phyloP scores from a whole-genome alignment of 1,140 invertebrate genomes.

The Cecropterus lyciades region DNA sequence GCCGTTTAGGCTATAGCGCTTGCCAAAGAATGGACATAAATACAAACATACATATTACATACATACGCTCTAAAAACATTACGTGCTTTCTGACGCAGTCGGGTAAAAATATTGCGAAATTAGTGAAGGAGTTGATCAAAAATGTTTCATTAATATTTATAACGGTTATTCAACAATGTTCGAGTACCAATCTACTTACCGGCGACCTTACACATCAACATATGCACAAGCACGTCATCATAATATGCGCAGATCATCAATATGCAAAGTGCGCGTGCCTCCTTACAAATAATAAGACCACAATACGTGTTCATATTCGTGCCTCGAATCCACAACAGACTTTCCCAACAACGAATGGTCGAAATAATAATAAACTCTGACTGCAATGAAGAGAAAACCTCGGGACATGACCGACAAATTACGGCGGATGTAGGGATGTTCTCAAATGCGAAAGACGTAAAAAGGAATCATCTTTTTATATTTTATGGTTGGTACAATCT shows the following conservation, averaged over 20 bases:
- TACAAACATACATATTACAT: too few species aligned
- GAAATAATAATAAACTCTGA: neutral
- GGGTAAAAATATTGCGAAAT: too few species aligned
- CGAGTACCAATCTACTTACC: conserved; percentile 2
- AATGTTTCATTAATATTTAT: neutral
- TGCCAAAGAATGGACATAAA: too few species aligned
- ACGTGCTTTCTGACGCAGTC: too few species aligned
- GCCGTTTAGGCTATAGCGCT: too few species aligned
- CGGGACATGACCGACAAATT: neutral
- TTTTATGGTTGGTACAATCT: too few species aligned
- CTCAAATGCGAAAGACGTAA: too few species aligned
- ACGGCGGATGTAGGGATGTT: neutral
- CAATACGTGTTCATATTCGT: conserved; percentile 22
- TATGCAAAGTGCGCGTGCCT: conserved; percentile 27
- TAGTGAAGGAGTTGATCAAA: too few species aligned
- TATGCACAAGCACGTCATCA: conserved; percentile 28
- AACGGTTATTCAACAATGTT: conserved; percentile 2
- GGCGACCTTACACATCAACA: conserved; percentile 7
- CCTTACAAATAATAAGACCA: conserved; percentile 17
- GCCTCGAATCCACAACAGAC: conserved; percentile 10
- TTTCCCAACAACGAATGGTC: conserved; percentile 15
- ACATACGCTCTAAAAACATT: too few species aligned
- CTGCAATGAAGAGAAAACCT: neutral
- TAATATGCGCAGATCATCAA: conserved; percentile 27
- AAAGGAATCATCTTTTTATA: too few species aligned